phyloP scores from a whole-genome alignment of 2,113 vertebrate species.

The Pelobates fuscus region DNA sequence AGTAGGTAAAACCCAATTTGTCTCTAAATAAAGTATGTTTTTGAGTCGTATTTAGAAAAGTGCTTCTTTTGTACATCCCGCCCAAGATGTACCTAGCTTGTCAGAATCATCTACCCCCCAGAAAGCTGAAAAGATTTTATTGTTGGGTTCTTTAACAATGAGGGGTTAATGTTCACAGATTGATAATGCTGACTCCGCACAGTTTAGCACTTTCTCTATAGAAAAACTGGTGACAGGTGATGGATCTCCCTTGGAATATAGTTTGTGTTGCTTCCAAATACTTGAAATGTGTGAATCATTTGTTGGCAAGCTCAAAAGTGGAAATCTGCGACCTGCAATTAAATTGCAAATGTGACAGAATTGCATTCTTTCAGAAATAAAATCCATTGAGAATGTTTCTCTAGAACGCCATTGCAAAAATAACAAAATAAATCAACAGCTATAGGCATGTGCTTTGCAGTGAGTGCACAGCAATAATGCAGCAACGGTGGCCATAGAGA shows the following conservation, averaged over 20 bases:
- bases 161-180: conserved; percentile 24
- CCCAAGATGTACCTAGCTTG: neutral
- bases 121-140: neutral
- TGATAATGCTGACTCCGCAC: conserved; percentile 16
- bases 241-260: conserved; percentile 24
- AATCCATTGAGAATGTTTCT: neutral
- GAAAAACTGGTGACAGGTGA: conserved; percentile 18
- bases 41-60: too few relatives aligned
- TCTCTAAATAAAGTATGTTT: too few relatives aligned
- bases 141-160: neutral
- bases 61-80: too few relatives aligned
- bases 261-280: conserved; percentile 20
- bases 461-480: neutral
- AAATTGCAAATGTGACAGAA: conserved; percentile 15
- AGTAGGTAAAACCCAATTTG: too few relatives aligned
- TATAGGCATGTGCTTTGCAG: neutral
- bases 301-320: neutral
- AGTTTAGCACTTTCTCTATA: neutral
- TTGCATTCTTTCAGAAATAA: neutral
- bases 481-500: too few relatives aligned
- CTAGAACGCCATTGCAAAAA: neutral
- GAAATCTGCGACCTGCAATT: conserved; percentile 13
- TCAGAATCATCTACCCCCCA: neutral
- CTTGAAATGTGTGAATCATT: conserved; percentile 28
- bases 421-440: neutral